Conservation (phyloP, 2,113 vertebrate species). For the Octodon degus region DNA sequence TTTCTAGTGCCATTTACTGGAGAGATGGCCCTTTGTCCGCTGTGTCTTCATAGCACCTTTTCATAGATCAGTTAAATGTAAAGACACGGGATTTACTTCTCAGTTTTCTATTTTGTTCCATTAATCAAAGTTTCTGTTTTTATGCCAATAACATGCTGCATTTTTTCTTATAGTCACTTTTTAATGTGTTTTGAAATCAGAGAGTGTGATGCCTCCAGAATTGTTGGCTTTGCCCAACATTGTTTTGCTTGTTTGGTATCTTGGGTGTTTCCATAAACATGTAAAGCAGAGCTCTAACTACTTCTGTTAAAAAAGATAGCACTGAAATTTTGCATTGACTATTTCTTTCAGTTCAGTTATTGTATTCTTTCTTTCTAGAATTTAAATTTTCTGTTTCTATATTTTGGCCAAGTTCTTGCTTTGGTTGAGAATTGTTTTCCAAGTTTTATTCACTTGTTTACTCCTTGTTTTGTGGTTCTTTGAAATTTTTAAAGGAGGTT, state of each 20-base stretch:
- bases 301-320: neutral
- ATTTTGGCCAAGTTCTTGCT: neutral
- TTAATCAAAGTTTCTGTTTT: neutral
- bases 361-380: neutral
- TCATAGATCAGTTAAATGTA: neutral
- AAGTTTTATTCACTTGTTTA: neutral
- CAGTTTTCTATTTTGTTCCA: neutral
- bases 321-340: neutral
- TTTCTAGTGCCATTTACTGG: neutral
- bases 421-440: neutral
- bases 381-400: neutral
- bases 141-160: neutral
- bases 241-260: neutral
- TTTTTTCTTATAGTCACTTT: neutral
- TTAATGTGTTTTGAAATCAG: neutral
- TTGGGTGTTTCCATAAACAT: neutral
- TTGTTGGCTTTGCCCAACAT: neutral
- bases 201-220: neutral
- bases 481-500: neutral
- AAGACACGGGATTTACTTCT: neutral
- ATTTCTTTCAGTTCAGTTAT: neutral
- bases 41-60: neutral
- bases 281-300: neutral
- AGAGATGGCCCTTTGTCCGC: neutral
- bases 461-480: neutral